phyloP scores from a whole-genome alignment of 2,888 invertebrate genomes.

The Aleiodes testaceus region DNA sequence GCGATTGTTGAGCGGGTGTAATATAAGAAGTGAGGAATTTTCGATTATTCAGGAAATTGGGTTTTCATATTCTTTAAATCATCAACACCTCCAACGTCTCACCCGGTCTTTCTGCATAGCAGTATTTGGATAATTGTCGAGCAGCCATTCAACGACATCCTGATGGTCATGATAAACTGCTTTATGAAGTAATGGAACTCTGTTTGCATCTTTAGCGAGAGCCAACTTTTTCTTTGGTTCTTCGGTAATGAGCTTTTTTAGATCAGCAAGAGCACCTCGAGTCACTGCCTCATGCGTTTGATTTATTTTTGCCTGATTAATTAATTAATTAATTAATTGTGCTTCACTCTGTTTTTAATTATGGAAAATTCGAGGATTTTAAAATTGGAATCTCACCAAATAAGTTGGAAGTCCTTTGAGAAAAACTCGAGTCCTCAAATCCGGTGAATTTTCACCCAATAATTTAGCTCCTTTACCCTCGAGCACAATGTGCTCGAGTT shows the following conservation, averaged over 20 bases:
- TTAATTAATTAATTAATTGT: too few relatives aligned
- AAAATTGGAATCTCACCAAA: constrained; percentile 74
- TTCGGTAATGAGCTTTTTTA: constrained; percentile 75
- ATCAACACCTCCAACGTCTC: constrained; percentile 60
- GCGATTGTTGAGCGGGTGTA: constrained; percentile 56
- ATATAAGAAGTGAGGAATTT: constrained; percentile 31
- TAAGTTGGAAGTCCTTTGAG: constrained; percentile 80
- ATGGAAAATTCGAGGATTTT: too few relatives aligned
- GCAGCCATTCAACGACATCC: constrained; percentile 83
- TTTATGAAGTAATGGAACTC: constrained; percentile 85
- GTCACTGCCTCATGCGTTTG: constrained; percentile 85
- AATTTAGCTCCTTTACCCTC: constrained; percentile 82
- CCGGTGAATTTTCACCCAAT: constrained; percentile 78
- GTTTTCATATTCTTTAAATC: constrained; percentile 13
- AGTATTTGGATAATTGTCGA: constrained; percentile 79
- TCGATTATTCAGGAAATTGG: background rate
- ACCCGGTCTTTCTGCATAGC: constrained; percentile 83
- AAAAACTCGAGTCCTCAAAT: constrained; percentile 78
- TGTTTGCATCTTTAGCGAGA: constrained; percentile 80
- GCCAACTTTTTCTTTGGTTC: constrained; percentile 75
- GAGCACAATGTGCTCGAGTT: constrained; percentile 79
- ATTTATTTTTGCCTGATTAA: constrained; percentile 79
- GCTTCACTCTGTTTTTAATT: too few relatives aligned
- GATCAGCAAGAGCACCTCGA: constrained; percentile 81
- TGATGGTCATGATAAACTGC: constrained; percentile 84